Evolutionary conservation across 2,888 invertebrate species (phyloP).

Genomic region (Rhodophaea formosa): DNA sequence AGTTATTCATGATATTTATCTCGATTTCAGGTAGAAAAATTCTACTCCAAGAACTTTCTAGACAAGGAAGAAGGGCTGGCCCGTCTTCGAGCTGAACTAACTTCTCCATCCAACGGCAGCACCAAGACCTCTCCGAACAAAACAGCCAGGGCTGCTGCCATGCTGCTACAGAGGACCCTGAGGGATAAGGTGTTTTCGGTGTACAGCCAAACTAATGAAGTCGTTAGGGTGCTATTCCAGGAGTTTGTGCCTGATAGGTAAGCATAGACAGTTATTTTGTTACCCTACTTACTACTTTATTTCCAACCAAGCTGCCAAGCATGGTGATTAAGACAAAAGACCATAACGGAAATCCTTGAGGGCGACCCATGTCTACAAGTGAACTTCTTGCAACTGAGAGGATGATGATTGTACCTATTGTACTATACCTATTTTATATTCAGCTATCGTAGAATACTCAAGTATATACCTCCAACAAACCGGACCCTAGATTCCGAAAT

Average conservation of each 20-base stretch:
- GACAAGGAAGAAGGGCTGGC: conserved; percentile 94
- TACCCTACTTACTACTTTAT: too few relatives aligned
- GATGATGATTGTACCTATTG: too few relatives aligned
- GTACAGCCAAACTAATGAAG: conserved; percentile 91
- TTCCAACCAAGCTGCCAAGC: too few relatives aligned
- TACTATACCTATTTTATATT: too few relatives aligned
- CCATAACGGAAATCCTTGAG: too few relatives aligned
- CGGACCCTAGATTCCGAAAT: too few relatives aligned
- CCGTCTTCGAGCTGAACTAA: conserved; percentile 77
- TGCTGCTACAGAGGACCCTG: conserved; percentile 88
- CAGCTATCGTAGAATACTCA: too few relatives aligned
- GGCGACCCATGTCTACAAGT: too few relatives aligned
- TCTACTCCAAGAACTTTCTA: conserved; percentile 93
- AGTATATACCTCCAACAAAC: too few relatives aligned
- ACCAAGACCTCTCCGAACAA: conserved; percentile 85
- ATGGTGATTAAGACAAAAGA: too few relatives aligned
- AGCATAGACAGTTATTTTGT: conserved; percentile 8
- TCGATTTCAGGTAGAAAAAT: conserved; percentile 88
- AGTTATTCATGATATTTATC: not conserved
- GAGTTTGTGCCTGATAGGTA: conserved; percentile 92
- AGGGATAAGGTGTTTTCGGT: conserved; percentile 95
- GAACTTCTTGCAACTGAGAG: too few relatives aligned
- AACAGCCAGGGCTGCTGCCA: conserved; percentile 89
- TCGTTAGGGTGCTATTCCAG: conserved; percentile 88
- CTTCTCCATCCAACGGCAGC: conserved; percentile 65